phyloP scores from a whole-genome alignment of 1,140 invertebrate genomes.

The Nomia melanderi region DNA sequence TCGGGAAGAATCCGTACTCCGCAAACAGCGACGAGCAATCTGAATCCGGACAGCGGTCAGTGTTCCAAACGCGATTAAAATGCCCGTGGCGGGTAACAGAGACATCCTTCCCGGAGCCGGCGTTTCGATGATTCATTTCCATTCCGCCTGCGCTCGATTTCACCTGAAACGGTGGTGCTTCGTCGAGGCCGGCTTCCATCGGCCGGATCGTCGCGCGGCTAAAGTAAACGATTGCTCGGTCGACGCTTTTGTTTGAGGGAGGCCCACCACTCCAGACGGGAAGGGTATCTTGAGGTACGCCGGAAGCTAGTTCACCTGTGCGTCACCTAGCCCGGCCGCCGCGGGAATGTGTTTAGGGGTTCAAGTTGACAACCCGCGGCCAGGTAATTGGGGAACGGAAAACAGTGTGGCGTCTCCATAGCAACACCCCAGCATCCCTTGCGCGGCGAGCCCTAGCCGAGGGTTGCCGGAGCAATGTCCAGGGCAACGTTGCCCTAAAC shows the following conservation, averaged over 20 bases:
- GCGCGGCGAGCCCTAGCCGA: constrained; percentile 1
- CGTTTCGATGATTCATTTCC: not conserved
- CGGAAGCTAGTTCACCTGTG: constrained; percentile 4
- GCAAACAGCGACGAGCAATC: not conserved
- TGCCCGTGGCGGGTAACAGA: not conserved
- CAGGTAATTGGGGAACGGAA: constrained; percentile 76
- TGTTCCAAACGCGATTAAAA: not conserved
- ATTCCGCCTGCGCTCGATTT: not conserved
- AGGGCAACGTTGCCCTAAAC: constrained; percentile 44
- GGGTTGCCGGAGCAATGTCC: not conserved
- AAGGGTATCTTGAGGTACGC: not conserved
- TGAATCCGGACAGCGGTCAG: not conserved
- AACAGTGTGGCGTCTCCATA: constrained; percentile 73
- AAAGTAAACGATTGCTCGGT: not conserved
- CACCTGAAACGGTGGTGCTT: not conserved
- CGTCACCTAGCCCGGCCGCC: constrained; percentile 14
- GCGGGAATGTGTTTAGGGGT: constrained; percentile 46
- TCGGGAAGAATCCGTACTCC: too few relatives aligned
- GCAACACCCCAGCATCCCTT: constrained; percentile 71
- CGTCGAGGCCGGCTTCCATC: not conserved
- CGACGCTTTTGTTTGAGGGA: not conserved
- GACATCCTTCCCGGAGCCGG: not conserved
- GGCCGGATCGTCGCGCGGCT: not conserved
- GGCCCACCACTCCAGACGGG: not conserved
- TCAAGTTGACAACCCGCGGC: constrained; percentile 66